Evolutionary conservation across 2,888 invertebrate species (phyloP).

Genomic region (Metopia argyrocephala): DNA sequence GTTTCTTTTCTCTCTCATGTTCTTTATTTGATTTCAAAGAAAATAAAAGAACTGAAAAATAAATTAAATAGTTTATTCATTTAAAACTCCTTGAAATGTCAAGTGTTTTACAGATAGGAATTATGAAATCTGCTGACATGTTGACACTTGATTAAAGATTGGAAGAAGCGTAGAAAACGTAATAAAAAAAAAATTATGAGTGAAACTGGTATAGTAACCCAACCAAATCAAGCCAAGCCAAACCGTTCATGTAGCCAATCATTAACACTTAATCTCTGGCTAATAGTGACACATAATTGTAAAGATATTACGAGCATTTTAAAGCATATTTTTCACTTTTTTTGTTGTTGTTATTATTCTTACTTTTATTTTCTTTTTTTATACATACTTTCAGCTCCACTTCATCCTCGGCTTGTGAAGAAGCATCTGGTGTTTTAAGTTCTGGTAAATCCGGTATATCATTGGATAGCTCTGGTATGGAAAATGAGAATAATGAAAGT

Average conservation of each 20-base stretch:
- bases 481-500: slow-evolving; percentile 78
- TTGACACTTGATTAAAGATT: slow-evolving; percentile 51
- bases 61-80: slow-evolving; percentile 54
- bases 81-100: slow-evolving; percentile 60
- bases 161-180: not conserved
- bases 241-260: slow-evolving; percentile 32
- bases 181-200: not conserved
- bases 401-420: slow-evolving; percentile 78
- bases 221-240: not conserved
- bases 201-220: slow-evolving; percentile 14
- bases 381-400: slow-evolving; percentile 77
- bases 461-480: slow-evolving; percentile 77
- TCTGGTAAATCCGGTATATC: slow-evolving; percentile 78
- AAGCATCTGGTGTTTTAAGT: slow-evolving; percentile 76
- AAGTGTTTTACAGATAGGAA: slow-evolving; percentile 45
- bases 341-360: slow-evolving; percentile 10
- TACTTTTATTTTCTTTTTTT: slow-evolving; percentile 14
- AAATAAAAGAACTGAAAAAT: not conserved
- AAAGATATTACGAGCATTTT: not conserved
- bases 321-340: not conserved
- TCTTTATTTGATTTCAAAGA: not conserved
- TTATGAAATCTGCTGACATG: slow-evolving; percentile 50
- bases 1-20: not conserved
- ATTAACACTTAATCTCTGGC: slow-evolving; percentile 52
- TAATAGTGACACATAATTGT: slow-evolving; percentile 31